phyloP scores from a whole-genome alignment of 1,140 invertebrate genomes.

The Drosophila willistoni region DNA sequence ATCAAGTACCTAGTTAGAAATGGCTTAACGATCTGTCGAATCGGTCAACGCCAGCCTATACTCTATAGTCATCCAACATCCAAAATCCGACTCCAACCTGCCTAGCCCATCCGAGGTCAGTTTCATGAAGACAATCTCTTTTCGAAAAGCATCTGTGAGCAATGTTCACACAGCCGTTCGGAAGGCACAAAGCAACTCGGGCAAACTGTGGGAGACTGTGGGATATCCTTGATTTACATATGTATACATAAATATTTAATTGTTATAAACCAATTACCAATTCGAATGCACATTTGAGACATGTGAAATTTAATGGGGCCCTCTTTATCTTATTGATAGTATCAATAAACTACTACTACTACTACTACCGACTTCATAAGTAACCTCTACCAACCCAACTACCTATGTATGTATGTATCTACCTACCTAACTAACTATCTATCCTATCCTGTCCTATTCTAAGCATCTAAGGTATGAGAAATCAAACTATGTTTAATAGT shows the following conservation, averaged over 20 bases:
- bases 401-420: conserved; percentile 33
- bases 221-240: conserved; percentile 27
- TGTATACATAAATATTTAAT: conserved; percentile 32
- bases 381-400: conserved; percentile 50
- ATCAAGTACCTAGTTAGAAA: conserved; percentile 53
- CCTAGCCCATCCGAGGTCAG: neutral
- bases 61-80: neutral
- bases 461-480: conserved; percentile 48
- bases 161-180: too few species aligned
- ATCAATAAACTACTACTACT: too few species aligned
- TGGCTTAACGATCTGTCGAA: conserved; percentile 28
- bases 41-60: conserved; percentile 18
- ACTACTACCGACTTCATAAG: neutral
- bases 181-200: conserved; percentile 1
- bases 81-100: conserved; percentile 8
- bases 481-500: conserved; percentile 49
- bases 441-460: conserved; percentile 50
- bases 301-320: conserved; percentile 71
- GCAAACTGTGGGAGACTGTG: neutral
- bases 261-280: conserved; percentile 45
- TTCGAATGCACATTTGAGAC: conserved; percentile 76
- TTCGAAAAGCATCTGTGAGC: conserved; percentile 34
- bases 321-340: conserved; percentile 40
- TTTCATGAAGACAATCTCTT: conserved; percentile 67
- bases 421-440: conserved; percentile 35